Evolutionary conservation across 2,888 invertebrate genomes (phyloP).

Genomic region (Dioctria linearis): DNA sequence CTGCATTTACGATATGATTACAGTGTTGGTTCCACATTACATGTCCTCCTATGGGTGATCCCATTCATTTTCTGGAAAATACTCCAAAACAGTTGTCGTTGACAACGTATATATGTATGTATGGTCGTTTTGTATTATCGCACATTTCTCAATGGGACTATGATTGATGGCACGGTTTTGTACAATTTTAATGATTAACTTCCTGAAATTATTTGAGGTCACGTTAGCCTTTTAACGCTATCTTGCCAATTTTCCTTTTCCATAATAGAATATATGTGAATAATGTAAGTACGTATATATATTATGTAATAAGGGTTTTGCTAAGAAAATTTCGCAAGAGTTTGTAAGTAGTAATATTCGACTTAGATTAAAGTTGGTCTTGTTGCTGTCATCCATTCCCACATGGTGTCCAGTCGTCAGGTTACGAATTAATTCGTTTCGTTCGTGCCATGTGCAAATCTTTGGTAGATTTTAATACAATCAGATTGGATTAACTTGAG

Average conservation of each 20-base stretch:
- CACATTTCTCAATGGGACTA: constrained; percentile 12
- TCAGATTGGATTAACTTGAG: constrained; percentile 34
- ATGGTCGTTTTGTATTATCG: background rate
- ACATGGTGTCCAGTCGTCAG: background rate
- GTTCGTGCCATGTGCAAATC: constrained; percentile 14
- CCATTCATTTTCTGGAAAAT: constrained; percentile 4
- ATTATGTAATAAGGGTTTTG: no score
- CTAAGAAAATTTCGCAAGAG: no score
- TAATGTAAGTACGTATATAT: no score
- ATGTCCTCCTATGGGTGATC: constrained; percentile 1
- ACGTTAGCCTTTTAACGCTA: background rate
- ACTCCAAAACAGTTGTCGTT: background rate
- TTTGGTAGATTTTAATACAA: constrained; percentile 25
- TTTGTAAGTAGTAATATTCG: no score
- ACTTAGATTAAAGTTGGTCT: no score
- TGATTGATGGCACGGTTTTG: constrained; percentile 43
- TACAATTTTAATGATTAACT: constrained; percentile 45
- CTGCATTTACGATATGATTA: constrained; percentile 21
- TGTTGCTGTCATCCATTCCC: no score
- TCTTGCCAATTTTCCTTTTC: background rate
- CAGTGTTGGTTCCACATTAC: constrained; percentile 2
- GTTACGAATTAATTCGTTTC: constrained; percentile 4
- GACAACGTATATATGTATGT: background rate
- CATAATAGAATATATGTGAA: no score
- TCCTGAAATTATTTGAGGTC: constrained; percentile 19